phyloP scores from a whole-genome alignment of 2,888 invertebrate genomes.

The Agonopterix arenella region DNA sequence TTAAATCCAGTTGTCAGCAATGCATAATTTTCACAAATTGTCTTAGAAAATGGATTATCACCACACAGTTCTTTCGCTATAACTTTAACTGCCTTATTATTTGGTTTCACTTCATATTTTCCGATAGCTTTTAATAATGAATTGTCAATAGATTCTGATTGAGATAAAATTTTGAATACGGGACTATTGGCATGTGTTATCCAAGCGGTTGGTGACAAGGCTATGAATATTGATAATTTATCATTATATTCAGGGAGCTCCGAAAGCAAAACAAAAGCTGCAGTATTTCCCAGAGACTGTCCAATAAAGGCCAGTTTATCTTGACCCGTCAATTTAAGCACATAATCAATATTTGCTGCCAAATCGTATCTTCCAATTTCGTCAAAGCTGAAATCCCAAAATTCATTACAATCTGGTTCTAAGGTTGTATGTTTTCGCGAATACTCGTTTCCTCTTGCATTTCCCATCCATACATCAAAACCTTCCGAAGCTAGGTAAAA shows the following conservation, averaged over 20 bases:
- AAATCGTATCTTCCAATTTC: slow-evolving; percentile 87
- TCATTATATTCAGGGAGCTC: slow-evolving; percentile 71
- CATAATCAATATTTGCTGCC: slow-evolving; percentile 86
- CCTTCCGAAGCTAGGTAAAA: slow-evolving; percentile 76
- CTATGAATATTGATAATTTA: slow-evolving; percentile 72
- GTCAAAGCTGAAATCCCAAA: slow-evolving; percentile 87
- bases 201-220: slow-evolving; percentile 77
- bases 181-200: slow-evolving; percentile 54
- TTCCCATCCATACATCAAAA: slow-evolving; percentile 88
- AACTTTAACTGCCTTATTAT: not conserved
- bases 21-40: slow-evolving; percentile 5
- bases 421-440: slow-evolving; percentile 69
- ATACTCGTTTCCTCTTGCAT: slow-evolving; percentile 85
- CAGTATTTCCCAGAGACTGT: slow-evolving; percentile 82
- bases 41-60: not conserved
- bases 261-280: slow-evolving; percentile 75
- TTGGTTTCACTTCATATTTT: not conserved
- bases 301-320: slow-evolving; percentile 79
- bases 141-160: slow-evolving; percentile 20
- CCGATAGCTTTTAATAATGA: slow-evolving; percentile 8
- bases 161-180: slow-evolving; percentile 38
- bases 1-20: not conserved
- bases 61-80: not conserved
- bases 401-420: slow-evolving; percentile 37
- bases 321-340: slow-evolving; percentile 69